phyloP scores from a whole-genome alignment of 2,113 vertebrate species.

The Cariama cristata region DNA sequence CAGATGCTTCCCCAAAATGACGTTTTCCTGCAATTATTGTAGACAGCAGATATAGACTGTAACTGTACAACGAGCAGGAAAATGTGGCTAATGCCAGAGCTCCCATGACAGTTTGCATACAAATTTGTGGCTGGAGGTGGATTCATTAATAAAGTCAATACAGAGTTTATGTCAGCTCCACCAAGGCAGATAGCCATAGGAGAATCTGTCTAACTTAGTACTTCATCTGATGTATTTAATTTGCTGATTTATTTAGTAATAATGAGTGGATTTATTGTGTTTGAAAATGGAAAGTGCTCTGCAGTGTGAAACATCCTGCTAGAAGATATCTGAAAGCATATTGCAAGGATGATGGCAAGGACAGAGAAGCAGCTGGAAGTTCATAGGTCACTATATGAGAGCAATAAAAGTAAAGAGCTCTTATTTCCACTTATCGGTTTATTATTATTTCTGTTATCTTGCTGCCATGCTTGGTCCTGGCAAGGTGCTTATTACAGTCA shows the following conservation, averaged over 20 bases:
- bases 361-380: background rate
- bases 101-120: slow-evolving; percentile 36
- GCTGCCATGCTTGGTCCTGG: background rate
- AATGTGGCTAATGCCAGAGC: slow-evolving; percentile 8
- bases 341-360: background rate
- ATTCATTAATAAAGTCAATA: slow-evolving; percentile 71
- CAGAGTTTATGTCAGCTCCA: background rate
- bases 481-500: background rate
- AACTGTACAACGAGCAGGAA: slow-evolving; percentile 28
- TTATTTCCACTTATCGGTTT: background rate
- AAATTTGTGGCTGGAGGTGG: slow-evolving; percentile 52
- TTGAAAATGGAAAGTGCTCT: slow-evolving; percentile 3
- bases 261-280: slow-evolving; percentile 17
- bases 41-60: background rate
- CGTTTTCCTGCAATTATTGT: slow-evolving; percentile 3
- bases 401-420: background rate
- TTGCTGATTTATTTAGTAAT: slow-evolving; percentile 38
- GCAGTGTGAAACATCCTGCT: background rate
- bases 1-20: background rate
- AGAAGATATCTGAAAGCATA: background rate
- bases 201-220: slow-evolving; percentile 43
- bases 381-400: background rate
- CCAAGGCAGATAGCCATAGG: slow-evolving; percentile 39
- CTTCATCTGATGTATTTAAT: slow-evolving; percentile 23
- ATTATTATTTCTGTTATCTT: background rate